Base-by-base conservation (phyloP, 2,888 invertebrate species). In the Anodontia alba region DNA sequence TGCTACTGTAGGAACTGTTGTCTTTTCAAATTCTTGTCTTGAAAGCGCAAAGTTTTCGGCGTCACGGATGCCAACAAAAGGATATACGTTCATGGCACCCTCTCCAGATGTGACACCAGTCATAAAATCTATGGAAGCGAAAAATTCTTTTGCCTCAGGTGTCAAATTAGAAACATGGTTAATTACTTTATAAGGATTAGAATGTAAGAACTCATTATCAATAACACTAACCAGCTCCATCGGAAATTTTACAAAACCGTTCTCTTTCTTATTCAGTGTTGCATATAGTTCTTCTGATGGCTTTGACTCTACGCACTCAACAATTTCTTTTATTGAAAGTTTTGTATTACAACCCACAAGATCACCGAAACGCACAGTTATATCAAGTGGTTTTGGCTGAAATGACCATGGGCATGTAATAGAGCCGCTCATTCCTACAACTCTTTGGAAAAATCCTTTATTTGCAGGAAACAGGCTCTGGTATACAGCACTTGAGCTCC, bases 211-310 rank as follows among this genome's bases (percentile, higher is more conserved):
- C 74, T 97, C 96, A 1, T 98, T 98, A 93, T 98, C 98, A 72
- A 98, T 97, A 20, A 98, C 98, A 0, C 98, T 98, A 0, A 97
- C 97, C 3, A 98, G 98, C 0, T 98, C 97, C 92, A 98, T 46
- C 2, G 51, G 51, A 42, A 74, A 69, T n/a, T 66, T 20, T 10
- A 42, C 26, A 2, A 43, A 38, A 20, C 69, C 75, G 1, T 76
- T 42, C 73, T 77, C 83, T 17, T 62, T 23, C n/a, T 33, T 62
- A 33, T 62, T 42, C n/a, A 69, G 29, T 36, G 72, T 23, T 29
- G n/a, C 69, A 20, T 43, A 1, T 23, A 72, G 33, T 33, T 72
- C 57, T 7, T 36, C 36, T 0, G 7, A 15, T 2, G 72, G 3
- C 54, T 54, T 51, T 43, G 57, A 54, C 20, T 54, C 31, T 3